phyloP scores from a whole-genome alignment of 92 coral and sea anemone species.

The Metridium senile region DNA sequence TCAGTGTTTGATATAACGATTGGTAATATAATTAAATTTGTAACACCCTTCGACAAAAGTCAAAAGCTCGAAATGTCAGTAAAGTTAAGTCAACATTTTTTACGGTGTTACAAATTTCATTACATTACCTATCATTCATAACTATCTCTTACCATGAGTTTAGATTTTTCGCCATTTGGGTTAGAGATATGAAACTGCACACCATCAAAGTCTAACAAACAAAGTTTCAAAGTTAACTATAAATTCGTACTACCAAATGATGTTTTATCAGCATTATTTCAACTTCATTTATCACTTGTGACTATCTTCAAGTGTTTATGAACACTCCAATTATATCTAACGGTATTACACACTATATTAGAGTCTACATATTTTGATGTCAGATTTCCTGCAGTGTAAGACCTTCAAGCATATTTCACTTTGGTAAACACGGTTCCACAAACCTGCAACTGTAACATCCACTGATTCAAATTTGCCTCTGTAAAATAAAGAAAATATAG shows the following conservation, averaged over 20 bases:
- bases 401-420: neutral
- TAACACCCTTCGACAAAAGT: too few species aligned
- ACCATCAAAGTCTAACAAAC: constrained; percentile 90
- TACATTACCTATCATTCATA: neutral
- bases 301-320: too few species aligned
- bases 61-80: too few species aligned
- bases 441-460: constrained; percentile 95
- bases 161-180: constrained; percentile 93
- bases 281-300: neutral
- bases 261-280: neutral
- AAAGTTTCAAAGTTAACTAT: neutral
- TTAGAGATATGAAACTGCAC: constrained; percentile 94
- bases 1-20: too few species aligned
- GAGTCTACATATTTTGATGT: neutral
- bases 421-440: constrained; percentile 5
- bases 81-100: too few species aligned
- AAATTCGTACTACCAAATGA: neutral
- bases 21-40: too few species aligned
- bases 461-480: constrained; percentile 97
- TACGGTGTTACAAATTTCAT: too few species aligned
- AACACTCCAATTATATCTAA: too few species aligned
- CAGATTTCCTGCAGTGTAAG: neutral
- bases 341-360: too few species aligned
- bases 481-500: constrained; percentile 24
- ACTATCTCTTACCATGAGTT: constrained; percentile 71